A percentile compares a stretch with the other conserved stretches of the same genome.
These are phyloP conservation scores for Pangasianodon gigas DNA, from an alignment of 2,113 vertebrate species.

Conservation along the genomic window DNA sequence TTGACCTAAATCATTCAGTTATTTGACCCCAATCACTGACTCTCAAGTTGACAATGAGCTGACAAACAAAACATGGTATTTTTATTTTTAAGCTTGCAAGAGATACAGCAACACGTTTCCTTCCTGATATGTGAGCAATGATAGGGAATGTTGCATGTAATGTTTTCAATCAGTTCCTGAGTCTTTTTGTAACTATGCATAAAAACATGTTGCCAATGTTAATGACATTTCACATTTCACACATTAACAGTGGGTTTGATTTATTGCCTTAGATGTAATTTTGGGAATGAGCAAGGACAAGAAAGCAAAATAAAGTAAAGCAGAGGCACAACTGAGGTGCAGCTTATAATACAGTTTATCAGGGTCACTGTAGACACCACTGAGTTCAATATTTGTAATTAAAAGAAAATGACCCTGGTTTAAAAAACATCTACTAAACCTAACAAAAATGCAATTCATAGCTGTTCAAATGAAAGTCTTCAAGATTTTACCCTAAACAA, in stretches of 20 bases:
- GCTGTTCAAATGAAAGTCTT: background rate
- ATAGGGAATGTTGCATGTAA: background rate
- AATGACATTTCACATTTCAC: constrained; percentile 1
- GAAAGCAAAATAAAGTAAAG: background rate
- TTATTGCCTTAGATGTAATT: background rate
- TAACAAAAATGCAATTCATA: background rate
- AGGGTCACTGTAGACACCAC: background rate
- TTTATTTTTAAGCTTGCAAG: background rate
- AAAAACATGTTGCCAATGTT: background rate
- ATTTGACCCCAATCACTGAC: background rate
- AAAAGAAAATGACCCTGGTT: background rate
- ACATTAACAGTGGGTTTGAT: background rate
- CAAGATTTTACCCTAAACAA: background rate
- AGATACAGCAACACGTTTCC: background rate
- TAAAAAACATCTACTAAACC: background rate
- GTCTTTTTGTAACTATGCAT: background rate
- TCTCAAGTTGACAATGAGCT: background rate
- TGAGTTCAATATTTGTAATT: background rate
- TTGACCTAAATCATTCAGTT: background rate
- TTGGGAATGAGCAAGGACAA: constrained; percentile 6
- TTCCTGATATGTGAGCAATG: background rate
- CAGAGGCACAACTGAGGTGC: background rate
- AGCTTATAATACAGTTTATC: constrained; percentile 5
- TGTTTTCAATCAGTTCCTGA: background rate
- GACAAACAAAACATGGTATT: background rate